phyloP scores from a whole-genome alignment of 1,140 invertebrate species.

The Drosophila tropicalis region DNA sequence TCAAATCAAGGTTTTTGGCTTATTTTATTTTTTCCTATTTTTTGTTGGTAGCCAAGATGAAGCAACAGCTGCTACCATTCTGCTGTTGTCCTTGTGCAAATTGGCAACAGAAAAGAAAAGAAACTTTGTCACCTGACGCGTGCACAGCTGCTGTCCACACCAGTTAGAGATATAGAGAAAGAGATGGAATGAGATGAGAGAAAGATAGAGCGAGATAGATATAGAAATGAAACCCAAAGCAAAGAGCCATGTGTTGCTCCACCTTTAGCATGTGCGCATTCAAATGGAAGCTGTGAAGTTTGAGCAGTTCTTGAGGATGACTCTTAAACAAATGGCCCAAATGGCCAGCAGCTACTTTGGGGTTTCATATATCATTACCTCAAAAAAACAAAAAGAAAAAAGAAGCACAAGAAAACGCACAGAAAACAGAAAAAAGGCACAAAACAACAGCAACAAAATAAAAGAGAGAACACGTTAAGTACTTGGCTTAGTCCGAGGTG shows the following conservation, averaged over 20 bases:
- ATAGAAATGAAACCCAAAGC: constrained; percentile 5
- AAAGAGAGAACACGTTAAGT: constrained; percentile 45
- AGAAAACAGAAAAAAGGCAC: constrained; percentile 12
- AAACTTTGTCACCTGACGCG: constrained; percentile 74
- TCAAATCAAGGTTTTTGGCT: constrained; percentile 33
- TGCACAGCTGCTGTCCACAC: constrained; percentile 70
- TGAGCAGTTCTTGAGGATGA: constrained; percentile 25
- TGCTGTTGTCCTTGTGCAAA: constrained; percentile 48
- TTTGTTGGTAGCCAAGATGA: constrained; percentile 22
- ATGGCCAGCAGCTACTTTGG: constrained; percentile 69
- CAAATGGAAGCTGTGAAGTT: constrained; percentile 76
- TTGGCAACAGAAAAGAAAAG: constrained; percentile 38
- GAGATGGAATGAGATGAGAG: constrained; percentile 12
- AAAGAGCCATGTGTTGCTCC: constrained; percentile 71
- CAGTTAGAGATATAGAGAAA: constrained; percentile 12
- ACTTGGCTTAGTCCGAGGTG: constrained; percentile 45
- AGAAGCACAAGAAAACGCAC: constrained; percentile 14
- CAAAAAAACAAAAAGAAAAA: constrained; percentile 27
- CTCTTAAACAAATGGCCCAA: constrained; percentile 70
- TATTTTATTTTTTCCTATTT: constrained; percentile 4
- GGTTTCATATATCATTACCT: constrained; percentile 76
- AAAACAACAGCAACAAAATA: constrained; percentile 6
- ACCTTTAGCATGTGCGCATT: constrained; percentile 64
- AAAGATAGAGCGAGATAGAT: not conserved
- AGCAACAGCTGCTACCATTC: constrained; percentile 64